Evolutionary conservation across 2,113 vertebrate genomes (phyloP), one percentile per base, ranked within the genome.

Genomic region (Eolophus roseicapilla): DNA sequence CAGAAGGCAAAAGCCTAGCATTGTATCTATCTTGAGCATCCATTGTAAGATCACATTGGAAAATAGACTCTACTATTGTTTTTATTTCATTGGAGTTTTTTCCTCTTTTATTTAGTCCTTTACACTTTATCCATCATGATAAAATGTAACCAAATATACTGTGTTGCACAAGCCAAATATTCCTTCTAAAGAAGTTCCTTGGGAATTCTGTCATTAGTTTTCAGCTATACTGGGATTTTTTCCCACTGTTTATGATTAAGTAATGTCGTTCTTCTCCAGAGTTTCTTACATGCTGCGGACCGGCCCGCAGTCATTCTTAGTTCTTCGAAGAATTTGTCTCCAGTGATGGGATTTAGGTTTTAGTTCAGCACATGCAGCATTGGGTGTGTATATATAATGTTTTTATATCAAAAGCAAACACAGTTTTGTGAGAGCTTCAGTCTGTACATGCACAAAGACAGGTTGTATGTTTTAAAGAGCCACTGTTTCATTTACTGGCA

Each of bases 121-220:
- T 93, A 52, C 52, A 65, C n/a, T 53, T 35, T 80, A 83, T 77
- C 60, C 33, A 84, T 94, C 86, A 78, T 77, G 55, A 92, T 75
- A 86, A 89, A 86, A 71, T 86, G 63, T 78, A 88, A 27, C 71
- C 64, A 71, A 81, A 88, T 95, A 68, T 86, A 87, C 41, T 53
- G 11, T 43, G 43, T 92, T 23, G 7, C 46, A 33, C 4, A 3
- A 82, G 33, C 18, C 86, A 95, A 94, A 91, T 79, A 76, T 64
- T 80, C 74, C 21, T 64, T 86, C 74, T 85, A 88, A 79, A 63
- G 70, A 74, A 86, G 59, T 63, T 92, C 49, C 59, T 65, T 94
- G 84, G 62, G 84, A 92, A 86, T 91, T 91, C 41, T 85, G 65
- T 62, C 70, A 94, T 92, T 82, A 65, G 73, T 94, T 87, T 96